A percentile compares a stretch with the other conserved stretches of the same genome.
Evolutionary conservation across 2,888 invertebrate genomes (phyloP).

Genomic region (Gastracanthus pulcherrimus): DNA sequence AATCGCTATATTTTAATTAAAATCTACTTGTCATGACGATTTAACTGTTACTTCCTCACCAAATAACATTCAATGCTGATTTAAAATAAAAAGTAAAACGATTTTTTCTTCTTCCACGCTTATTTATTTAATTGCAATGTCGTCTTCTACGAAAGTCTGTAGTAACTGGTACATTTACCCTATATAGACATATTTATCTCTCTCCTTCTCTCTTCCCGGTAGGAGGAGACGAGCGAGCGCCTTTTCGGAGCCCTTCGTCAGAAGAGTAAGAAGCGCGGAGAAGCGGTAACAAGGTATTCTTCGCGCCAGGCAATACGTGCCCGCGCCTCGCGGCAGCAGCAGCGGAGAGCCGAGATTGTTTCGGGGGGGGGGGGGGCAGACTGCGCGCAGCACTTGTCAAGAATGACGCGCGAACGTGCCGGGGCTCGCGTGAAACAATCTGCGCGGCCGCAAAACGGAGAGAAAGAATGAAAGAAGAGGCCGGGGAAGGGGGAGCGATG

Average conservation of each 20-base stretch:
- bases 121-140: no score
- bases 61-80: no score
- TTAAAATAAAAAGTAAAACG: no score
- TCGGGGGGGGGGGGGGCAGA: neutral
- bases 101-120: no score
- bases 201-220: neutral
- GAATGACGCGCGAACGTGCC: constrained; percentile 20
- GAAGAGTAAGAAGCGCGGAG: neutral
- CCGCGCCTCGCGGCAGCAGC: neutral
- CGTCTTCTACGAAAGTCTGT: no score
- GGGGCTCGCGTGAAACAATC: constrained; percentile 26
- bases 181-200: no score
- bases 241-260: constrained; percentile 11
- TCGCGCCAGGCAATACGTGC: constrained; percentile 18
- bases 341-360: constrained; percentile 14
- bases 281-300: constrained; percentile 37
- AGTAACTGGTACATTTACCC: no score
- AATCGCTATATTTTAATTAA: no score
- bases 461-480: neutral
- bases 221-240: neutral
- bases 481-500: neutral
- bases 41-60: no score
- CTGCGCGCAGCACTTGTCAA: constrained; percentile 18
- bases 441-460: neutral
- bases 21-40: no score